Conservation (phyloP, 2,888 invertebrate genomes). For the Muscina levida region DNA sequence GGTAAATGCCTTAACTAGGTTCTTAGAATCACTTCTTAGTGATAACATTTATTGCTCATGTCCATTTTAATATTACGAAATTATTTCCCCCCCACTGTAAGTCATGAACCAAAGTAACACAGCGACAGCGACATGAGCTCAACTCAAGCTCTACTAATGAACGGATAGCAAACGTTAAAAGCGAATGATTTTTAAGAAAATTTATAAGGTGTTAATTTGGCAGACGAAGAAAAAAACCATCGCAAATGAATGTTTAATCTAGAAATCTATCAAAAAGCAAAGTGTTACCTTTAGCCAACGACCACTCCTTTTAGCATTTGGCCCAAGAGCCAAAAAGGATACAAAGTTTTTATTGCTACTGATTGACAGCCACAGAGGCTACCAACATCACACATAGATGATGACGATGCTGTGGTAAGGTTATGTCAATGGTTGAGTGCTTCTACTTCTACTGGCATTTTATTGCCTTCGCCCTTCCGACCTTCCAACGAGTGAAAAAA, state of each 20-base stretch:
- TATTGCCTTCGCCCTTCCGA: constrained; percentile 1
- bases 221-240: constrained; percentile 13
- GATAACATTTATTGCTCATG: too few species aligned
- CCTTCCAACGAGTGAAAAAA: neutral
- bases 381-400: neutral
- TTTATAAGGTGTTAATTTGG: constrained; percentile 56
- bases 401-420: too few species aligned
- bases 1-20: too few species aligned
- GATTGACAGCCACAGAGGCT: constrained; percentile 37
- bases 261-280: neutral
- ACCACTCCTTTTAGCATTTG: neutral
- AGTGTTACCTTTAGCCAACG: constrained; percentile 9
- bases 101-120: too few species aligned
- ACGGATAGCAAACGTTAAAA: constrained; percentile 57
- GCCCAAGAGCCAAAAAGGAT: neutral
- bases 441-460: constrained; percentile 15
- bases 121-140: neutral
- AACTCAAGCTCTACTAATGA: constrained; percentile 60
- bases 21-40: too few species aligned
- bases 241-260: too few species aligned
- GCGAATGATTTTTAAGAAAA: constrained; percentile 48
- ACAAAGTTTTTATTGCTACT: constrained; percentile 21
- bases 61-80: too few species aligned
- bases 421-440: neutral
- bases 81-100: too few species aligned